These are phyloP conservation scores for Anthonomus grandis DNA, from an alignment of 1,140 invertebrate species.

Conservation along the genomic window DNA sequence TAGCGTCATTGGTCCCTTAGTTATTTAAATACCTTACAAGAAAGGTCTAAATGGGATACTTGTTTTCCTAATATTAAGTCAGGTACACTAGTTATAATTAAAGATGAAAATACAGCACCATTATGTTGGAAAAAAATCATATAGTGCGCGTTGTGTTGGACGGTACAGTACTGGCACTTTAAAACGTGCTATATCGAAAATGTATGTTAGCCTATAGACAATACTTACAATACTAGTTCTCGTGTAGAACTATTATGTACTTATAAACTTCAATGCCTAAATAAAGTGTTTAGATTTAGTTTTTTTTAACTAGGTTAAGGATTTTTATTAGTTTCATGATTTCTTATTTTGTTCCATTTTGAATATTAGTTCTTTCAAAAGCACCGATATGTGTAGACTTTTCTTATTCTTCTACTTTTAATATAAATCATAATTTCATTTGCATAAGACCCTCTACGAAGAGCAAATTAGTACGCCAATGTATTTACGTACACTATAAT, in stretches of 20 bases:
- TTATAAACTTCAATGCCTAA: not conserved
- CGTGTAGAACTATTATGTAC: not conserved
- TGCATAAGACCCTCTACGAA: no score
- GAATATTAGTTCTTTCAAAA: not conserved
- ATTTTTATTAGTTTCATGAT: not conserved
- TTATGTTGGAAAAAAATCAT: no score
- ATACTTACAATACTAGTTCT: not conserved
- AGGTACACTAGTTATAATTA: not conserved
- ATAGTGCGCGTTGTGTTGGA: not conserved
- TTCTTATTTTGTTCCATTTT: not conserved
- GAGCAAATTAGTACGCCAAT: no score
- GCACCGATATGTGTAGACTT: not conserved
- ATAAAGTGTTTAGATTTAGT: not conserved
- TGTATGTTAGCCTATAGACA: not conserved
- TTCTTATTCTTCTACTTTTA: not conserved
- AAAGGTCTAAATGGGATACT: not conserved
- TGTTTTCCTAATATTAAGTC: not conserved
- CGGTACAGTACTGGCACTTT: not conserved
- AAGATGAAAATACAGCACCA: no score
- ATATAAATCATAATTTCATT: no score
- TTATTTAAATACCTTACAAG: no score
- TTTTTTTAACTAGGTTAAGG: not conserved
- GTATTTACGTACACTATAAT: no score
- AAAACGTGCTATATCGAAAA: not conserved
- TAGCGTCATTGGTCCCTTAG: no score